Conservation (phyloP, 2,888 invertebrate genomes). For the Netelia inedita region DNA sequence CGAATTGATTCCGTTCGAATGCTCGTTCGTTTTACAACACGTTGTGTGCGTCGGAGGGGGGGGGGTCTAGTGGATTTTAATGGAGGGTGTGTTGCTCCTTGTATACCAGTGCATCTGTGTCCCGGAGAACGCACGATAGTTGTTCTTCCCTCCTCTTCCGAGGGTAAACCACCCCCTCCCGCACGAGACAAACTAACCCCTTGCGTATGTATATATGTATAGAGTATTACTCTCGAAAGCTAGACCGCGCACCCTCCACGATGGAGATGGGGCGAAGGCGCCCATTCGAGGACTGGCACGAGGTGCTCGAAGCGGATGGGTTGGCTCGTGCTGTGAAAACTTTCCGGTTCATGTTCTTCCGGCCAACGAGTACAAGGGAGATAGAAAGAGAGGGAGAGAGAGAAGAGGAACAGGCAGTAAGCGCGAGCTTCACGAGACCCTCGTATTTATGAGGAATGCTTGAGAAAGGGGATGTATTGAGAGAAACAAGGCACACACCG, state of each 20-base stretch:
- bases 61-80: conserved; percentile 63
- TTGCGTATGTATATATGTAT: conserved; percentile 2
- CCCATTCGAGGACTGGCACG: conserved; percentile 10
- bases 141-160: conserved; percentile 34
- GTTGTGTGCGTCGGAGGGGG: not conserved
- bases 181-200: conserved; percentile 58
- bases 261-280: conserved; percentile 39
- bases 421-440: conserved; percentile 66
- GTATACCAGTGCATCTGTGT: not conserved
- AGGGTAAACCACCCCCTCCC: conserved; percentile 52
- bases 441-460: conserved; percentile 77
- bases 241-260: conserved; percentile 18
- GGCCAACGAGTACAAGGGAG: conserved; percentile 20
- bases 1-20: conserved; percentile 60
- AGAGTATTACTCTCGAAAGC: not conserved
- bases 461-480: conserved; percentile 58
- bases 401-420: conserved; percentile 45
- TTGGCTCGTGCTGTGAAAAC: conserved; percentile 57
- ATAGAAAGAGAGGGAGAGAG: conserved; percentile 12
- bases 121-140: conserved; percentile 12
- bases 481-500: conserved; percentile 65
- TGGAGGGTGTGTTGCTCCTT: conserved; percentile 42
- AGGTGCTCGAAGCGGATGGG: conserved; percentile 34
- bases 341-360: conserved; percentile 57
- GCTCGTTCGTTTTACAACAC: conserved; percentile 41